A percentile compares a stretch with the other conserved stretches of the same genome.
These are phyloP conservation scores for Mythimna loreyi DNA, from an alignment of 2,888 invertebrate species.

Conservation along the genomic window DNA sequence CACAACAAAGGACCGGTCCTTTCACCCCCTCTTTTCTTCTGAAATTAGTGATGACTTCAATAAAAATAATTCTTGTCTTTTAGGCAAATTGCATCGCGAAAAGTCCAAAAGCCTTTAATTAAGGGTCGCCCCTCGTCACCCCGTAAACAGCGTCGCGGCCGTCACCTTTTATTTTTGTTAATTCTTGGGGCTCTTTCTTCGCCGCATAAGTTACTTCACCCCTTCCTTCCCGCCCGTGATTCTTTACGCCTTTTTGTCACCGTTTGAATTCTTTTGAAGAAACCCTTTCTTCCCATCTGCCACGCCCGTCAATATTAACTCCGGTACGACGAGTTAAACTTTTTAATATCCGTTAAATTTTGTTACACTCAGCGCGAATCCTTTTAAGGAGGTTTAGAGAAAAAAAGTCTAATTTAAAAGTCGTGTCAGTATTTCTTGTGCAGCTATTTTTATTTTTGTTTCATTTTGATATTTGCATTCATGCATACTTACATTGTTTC, in stretches of 20 bases:
- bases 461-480: conserved; percentile 11
- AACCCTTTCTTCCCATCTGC: conserved; percentile 90
- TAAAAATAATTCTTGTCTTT: conserved; percentile 91
- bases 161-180: conserved; percentile 91
- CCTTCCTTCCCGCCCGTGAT: conserved; percentile 85
- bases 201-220: conserved; percentile 90
- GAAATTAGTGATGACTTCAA: conserved; percentile 91
- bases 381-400: conserved; percentile 78
- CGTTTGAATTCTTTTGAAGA: conserved; percentile 90
- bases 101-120: conserved; percentile 91
- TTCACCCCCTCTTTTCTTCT: conserved; percentile 77
- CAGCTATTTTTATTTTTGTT: background rate
- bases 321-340: conserved; percentile 86
- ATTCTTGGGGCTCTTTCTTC: conserved; percentile 88
- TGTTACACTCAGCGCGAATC: conserved; percentile 86
- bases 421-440: conserved; percentile 32
- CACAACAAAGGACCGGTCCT: conserved; percentile 84
- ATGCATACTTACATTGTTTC: conserved; percentile 29
- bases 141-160: conserved; percentile 87
- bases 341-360: conserved; percentile 91
- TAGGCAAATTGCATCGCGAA: conserved; percentile 91
- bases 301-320: conserved; percentile 91
- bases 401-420: conserved; percentile 63
- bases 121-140: conserved; percentile 86
- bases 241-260: conserved; percentile 91